phyloP scores from a whole-genome alignment of 1,140 invertebrate genomes.

The Drosophila setifemur region DNA sequence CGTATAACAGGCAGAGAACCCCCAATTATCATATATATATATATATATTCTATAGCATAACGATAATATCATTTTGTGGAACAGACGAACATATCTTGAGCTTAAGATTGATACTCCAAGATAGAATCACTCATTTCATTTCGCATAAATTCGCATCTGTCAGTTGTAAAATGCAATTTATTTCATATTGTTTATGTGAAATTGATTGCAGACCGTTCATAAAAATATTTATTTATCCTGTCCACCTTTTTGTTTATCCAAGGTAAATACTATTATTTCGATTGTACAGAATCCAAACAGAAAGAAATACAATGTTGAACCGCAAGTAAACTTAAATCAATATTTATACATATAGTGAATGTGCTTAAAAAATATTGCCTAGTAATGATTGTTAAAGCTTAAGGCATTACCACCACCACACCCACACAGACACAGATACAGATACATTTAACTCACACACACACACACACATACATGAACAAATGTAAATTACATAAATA shows the following conservation, averaged over 20 bases:
- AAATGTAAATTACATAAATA: slow-evolving; percentile 73
- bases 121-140: slow-evolving; percentile 25
- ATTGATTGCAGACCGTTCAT: slow-evolving; percentile 14
- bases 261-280: slow-evolving; percentile 30
- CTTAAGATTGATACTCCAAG: slow-evolving; percentile 34
- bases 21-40: neutral
- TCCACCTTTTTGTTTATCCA: slow-evolving; percentile 4
- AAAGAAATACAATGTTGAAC: slow-evolving; percentile 29
- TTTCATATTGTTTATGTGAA: slow-evolving; percentile 38
- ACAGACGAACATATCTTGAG: slow-evolving; percentile 33
- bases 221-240: slow-evolving; percentile 10
- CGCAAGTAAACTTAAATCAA: slow-evolving; percentile 23
- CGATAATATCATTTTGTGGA: slow-evolving; percentile 28
- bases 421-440: slow-evolving; percentile 13
- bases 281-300: slow-evolving; percentile 28
- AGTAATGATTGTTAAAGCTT: slow-evolving; percentile 74
- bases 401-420: slow-evolving; percentile 29
- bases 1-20: slow-evolving; percentile 12
- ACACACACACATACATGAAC: slow-evolving; percentile 47
- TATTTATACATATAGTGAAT: slow-evolving; percentile 45
- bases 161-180: slow-evolving; percentile 39
- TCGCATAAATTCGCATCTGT: slow-evolving; percentile 26
- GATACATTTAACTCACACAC: slow-evolving; percentile 16
- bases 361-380: slow-evolving; percentile 66
- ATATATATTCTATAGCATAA: neutral